These are phyloP conservation scores for Holothuria leucospilota DNA, from an alignment of 53 echinoderm and acorn worm genomes.

Conservation along the genomic window DNA sequence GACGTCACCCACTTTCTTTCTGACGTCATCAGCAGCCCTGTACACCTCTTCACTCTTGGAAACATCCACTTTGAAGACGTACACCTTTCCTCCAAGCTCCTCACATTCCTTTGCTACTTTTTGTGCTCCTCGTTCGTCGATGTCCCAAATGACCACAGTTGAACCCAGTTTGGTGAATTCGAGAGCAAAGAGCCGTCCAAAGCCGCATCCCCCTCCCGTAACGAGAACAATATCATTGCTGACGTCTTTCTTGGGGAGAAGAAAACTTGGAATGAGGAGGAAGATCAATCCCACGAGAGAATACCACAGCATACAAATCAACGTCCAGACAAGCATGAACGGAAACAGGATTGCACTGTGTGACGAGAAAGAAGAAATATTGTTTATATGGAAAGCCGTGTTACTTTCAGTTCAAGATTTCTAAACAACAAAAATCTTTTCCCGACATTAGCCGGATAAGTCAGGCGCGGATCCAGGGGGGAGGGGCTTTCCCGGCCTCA, in stretches of 20 bases:
- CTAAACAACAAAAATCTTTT: too few species aligned
- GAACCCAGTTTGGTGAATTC: conserved; percentile 73
- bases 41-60: conserved; percentile 82
- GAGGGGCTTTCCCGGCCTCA: too few species aligned
- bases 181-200: conserved; percentile 76
- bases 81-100: conserved; percentile 54
- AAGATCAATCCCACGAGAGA: conserved; percentile 55
- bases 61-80: conserved; percentile 79
- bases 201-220: conserved; percentile 80
- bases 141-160: conserved; percentile 79
- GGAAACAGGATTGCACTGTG: conserved; percentile 1
- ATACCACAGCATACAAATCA: conserved; percentile 32
- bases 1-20: conserved; percentile 83
- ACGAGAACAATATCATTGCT: conserved; percentile 83
- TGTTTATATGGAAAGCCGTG: too few species aligned
- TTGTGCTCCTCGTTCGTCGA: conserved; percentile 61
- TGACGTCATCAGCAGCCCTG: conserved; percentile 69
- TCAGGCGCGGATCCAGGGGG: too few species aligned
- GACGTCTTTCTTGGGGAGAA: conserved; percentile 74
- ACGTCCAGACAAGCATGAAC: conserved; percentile 13
- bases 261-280: conserved; percentile 54
- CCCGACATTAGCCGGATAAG: too few species aligned
- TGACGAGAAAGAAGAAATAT: too few species aligned
- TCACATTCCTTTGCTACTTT: conserved; percentile 54
- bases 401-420: too few species aligned